Base-by-base conservation (phyloP, 2,797 vertebrate genomes). In the Hypotaenidia philippensis region DNA sequence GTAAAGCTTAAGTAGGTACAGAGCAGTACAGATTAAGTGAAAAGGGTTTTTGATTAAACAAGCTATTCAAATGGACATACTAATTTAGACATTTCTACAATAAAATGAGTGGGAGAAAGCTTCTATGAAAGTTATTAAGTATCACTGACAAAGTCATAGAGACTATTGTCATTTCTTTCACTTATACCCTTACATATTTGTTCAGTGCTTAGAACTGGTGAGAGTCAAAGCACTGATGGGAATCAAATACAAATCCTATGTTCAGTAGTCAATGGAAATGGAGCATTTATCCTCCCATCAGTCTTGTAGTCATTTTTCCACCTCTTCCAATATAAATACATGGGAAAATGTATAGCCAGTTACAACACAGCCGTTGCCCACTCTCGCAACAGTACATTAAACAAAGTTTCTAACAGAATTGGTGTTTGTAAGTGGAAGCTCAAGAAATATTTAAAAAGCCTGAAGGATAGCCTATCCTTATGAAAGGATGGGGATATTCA, bases 1-100 rank as follows among this genome's bases (percentile, higher is more conserved):
- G 41, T 76, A 96, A 85, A 83, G 1, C 84, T 75, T 76, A 79
- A 52, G 29, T 25, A 55, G 32, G 72, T 34, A 59, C 7, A 65
- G 5, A 85, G 38, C 32, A 45, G 85, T 18, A 36, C 3, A 34
- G 44, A 83, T 20, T 49, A 91, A 88, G 40, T 29, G 36, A 72
- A 86, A 93, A 81, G 4, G 32, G 76, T 86, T 83, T 95, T 78
- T 88, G 20, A 72, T 94, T 95, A 92, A 83, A 87, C 16, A 78
- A 80, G 74, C 15, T 40, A 76, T 41, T 89, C 32, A 89, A 89
- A 74, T 40, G 14, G 52, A 57, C 60, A n/a, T 53, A 59, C 70
- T 87, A 59, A 87, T 92, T 70, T 56, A 79, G 40, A 52, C 0
- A 14, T 66, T 83, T 80, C 44, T 89, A 15, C 50, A 44, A 29